Conservation (phyloP, 2,888 invertebrate genomes). For the Nymphalis c-album region DNA sequence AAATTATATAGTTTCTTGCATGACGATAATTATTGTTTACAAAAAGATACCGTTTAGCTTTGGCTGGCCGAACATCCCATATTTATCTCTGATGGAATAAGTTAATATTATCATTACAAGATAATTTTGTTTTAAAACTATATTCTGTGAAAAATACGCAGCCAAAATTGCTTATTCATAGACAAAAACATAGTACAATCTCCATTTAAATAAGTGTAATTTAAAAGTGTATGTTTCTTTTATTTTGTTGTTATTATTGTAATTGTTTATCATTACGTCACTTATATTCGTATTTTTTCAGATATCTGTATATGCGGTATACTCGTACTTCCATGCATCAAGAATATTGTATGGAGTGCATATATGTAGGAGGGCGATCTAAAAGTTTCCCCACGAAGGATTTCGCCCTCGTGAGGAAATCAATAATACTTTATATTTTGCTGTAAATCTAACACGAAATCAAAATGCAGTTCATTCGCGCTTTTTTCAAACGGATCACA, state of each 20-base stretch:
- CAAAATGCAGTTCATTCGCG: constrained; percentile 81
- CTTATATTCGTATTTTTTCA: constrained; percentile 50
- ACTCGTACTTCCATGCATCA: constrained; percentile 63
- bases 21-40: constrained; percentile 10
- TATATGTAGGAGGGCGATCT: constrained; percentile 58
- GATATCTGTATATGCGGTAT: constrained; percentile 44
- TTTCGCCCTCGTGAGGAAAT: constrained; percentile 21
- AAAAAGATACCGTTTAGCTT: constrained; percentile 25
- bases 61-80: constrained; percentile 27
- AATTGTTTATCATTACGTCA: neutral
- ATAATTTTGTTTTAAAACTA: constrained; percentile 14
- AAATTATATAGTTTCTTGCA: neutral
- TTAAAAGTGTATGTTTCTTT: neutral
- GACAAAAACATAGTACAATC: too few species aligned
- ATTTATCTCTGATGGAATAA: constrained; percentile 21
- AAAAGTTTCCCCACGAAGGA: constrained; percentile 59
- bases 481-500: constrained; percentile 84
- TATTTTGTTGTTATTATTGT: neutral
- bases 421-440: constrained; percentile 10
- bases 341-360: constrained; percentile 50
- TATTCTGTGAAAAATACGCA: neutral
- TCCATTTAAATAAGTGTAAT: neutral
- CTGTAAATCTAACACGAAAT: neutral
- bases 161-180: too few species aligned
- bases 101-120: constrained; percentile 21